A percentile compares a stretch with the other conserved stretches of the same genome.
phyloP scores from a whole-genome alignment of 1,140 invertebrate species.

The Drosophila tani region DNA sequence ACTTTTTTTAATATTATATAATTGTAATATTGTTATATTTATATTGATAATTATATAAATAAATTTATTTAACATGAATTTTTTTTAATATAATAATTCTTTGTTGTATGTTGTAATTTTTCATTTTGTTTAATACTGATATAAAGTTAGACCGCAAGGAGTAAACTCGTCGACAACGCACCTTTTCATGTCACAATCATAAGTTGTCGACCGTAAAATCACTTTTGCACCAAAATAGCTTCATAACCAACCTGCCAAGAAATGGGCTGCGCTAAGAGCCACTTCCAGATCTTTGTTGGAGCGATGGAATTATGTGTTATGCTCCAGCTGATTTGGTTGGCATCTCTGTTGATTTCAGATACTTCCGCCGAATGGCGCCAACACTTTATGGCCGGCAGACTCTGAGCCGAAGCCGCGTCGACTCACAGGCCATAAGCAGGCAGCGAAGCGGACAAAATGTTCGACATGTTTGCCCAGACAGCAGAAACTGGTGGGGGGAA shows the following conservation, averaged over 20 bases:
- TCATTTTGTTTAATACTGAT: no score
- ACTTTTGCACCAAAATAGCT: neutral
- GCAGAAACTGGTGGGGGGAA: neutral
- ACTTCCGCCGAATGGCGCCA: slow-evolving; percentile 56
- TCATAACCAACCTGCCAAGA: neutral
- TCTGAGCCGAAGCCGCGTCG: slow-evolving; percentile 32
- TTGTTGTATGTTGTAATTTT: no score
- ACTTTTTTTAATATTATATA: no score
- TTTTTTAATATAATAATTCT: no score
- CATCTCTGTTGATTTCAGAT: slow-evolving; percentile 46
- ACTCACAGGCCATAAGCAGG: slow-evolving; percentile 58
- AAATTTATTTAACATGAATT: no score
- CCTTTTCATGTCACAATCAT: neutral
- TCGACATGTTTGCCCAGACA: slow-evolving; percentile 76
- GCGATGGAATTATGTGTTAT: slow-evolving; percentile 5
- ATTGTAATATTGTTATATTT: no score
- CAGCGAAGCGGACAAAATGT: slow-evolving; percentile 69
- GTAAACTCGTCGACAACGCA: no score
- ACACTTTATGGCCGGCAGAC: slow-evolving; percentile 58
- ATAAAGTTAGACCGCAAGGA: neutral
- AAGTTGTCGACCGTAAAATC: neutral
- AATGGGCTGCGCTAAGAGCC: neutral
- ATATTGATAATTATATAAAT: no score
- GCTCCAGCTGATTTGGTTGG: slow-evolving; percentile 51
- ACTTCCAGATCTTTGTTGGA: neutral